Conservation (phyloP, 2,797 vertebrate genomes). For the Alectoris magna region DNA sequence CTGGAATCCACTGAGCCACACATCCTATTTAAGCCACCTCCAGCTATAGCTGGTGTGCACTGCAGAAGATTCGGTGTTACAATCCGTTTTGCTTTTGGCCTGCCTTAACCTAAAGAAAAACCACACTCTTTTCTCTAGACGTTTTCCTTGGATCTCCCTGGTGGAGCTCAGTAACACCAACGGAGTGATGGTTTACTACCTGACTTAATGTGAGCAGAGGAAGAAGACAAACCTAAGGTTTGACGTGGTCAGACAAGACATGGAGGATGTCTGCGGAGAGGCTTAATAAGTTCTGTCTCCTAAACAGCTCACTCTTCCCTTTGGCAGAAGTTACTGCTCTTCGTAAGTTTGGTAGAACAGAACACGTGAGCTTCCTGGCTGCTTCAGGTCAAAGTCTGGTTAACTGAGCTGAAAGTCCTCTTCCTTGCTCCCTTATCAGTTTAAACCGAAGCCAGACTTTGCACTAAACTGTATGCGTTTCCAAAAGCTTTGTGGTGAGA, state of each 20-base stretch:
- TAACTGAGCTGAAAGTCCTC: neutral
- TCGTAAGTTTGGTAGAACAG: neutral
- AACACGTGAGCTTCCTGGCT: neutral
- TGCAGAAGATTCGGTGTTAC: neutral
- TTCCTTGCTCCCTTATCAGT: neutral
- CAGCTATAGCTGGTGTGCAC: neutral
- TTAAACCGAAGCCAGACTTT: neutral
- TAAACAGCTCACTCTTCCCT: neutral
- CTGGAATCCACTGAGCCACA: neutral
- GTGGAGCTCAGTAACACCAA: neutral
- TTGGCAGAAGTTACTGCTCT: neutral
- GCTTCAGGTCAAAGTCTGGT: neutral
- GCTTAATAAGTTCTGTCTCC: neutral
- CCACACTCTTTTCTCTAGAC: neutral
- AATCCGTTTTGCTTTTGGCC: neutral
- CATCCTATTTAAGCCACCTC: neutral
- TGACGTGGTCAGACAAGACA: neutral
- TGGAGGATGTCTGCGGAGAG: neutral
- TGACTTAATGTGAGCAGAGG: neutral
- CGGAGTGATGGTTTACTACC: neutral
- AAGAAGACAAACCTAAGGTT: neutral
- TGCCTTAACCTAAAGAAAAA: neutral
- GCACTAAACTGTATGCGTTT: neutral
- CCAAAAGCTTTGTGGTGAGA: neutral
- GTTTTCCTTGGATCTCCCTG: neutral